These are phyloP conservation scores for Jordanella pulchra DNA, from an alignment of 2,797 vertebrate genomes.

Conservation along the genomic window DNA sequence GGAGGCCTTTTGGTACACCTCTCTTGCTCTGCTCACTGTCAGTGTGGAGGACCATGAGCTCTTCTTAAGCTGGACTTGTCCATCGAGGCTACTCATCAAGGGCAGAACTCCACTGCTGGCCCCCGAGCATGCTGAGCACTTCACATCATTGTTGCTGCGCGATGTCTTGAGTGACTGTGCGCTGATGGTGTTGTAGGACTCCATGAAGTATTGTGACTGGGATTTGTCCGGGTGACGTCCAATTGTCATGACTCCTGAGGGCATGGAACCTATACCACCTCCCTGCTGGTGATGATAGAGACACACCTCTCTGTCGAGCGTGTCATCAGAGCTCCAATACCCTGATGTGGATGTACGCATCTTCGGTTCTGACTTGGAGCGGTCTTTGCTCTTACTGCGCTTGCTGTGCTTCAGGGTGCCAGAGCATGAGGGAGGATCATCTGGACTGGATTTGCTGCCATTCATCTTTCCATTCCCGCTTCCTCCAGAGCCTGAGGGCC, in stretches of 20 bases:
- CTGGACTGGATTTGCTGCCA: conserved; percentile 73
- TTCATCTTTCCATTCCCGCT: conserved; percentile 75
- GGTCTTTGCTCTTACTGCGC: conserved; percentile 93
- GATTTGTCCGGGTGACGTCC: conserved; percentile 93
- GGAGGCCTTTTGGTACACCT: conserved; percentile 95
- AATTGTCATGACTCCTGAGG: conserved; percentile 94
- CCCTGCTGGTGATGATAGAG: conserved; percentile 86
- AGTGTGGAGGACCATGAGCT: conserved; percentile 93
- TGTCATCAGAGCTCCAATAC: conserved; percentile 96
- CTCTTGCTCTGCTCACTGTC: conserved; percentile 94
- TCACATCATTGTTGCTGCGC: conserved; percentile 91
- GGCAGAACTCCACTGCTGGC: conserved; percentile 39
- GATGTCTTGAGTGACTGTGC: conserved; percentile 89
- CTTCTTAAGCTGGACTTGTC: conserved; percentile 88
- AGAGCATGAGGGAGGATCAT: conserved; percentile 68
- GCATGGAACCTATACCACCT: conserved; percentile 47
- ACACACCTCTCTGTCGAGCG: conserved; percentile 89
- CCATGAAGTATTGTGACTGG: conserved; percentile 93
- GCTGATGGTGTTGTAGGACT: conserved; percentile 93
- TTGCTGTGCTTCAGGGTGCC: conserved; percentile 84
- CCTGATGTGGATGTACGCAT: conserved; percentile 85
- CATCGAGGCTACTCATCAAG: conserved; percentile 48
- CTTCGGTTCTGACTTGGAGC: conserved; percentile 87
- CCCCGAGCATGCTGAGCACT: conserved; percentile 89
- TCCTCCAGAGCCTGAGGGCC: conserved; percentile 77